Conservation (phyloP, 1,140 invertebrate genomes). For the Drosophila sulfurigaster region DNA sequence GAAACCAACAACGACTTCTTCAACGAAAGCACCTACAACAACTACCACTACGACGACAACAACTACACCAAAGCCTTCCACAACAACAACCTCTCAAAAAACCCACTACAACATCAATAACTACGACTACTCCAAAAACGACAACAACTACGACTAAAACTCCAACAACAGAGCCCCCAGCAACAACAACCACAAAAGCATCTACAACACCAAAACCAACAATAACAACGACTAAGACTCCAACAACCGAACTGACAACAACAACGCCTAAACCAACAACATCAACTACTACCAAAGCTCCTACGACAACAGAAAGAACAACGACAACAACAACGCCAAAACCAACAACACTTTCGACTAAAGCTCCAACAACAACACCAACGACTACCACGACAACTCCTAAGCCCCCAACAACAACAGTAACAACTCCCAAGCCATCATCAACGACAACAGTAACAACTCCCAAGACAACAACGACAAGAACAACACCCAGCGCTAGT, state of each 20-base stretch:
- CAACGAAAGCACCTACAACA: background rate
- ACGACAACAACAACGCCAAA: constrained; percentile 6
- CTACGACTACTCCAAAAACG: constrained; percentile 4
- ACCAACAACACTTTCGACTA: constrained; percentile 12
- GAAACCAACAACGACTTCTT: no score
- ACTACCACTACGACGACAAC: constrained; percentile 2
- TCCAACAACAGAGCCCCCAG: background rate
- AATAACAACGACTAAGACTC: constrained; percentile 11
- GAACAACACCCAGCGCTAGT: background rate
- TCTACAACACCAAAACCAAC: background rate
- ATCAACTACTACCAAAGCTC: constrained; percentile 13
- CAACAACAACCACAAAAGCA: background rate
- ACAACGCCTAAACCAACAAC: background rate
- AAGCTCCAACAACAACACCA: background rate
- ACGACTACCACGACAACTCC: constrained; percentile 1
- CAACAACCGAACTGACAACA: constrained; percentile 16
- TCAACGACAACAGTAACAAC: constrained; percentile 12
- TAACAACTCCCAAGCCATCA: constrained; percentile 1
- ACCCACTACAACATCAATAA: constrained; percentile 8
- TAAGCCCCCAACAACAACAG: constrained; percentile 7
- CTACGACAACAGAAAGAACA: background rate
- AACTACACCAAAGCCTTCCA: background rate
- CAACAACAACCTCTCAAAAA: constrained; percentile 16
- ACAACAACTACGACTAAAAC: constrained; percentile 8
- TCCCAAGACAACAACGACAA: background rate